A percentile compares a stretch with the other conserved stretches of the same genome.
These are phyloP conservation scores for Chloropsis hardwickii DNA, from an alignment of 2,113 vertebrate genomes.

Conservation along the genomic window DNA sequence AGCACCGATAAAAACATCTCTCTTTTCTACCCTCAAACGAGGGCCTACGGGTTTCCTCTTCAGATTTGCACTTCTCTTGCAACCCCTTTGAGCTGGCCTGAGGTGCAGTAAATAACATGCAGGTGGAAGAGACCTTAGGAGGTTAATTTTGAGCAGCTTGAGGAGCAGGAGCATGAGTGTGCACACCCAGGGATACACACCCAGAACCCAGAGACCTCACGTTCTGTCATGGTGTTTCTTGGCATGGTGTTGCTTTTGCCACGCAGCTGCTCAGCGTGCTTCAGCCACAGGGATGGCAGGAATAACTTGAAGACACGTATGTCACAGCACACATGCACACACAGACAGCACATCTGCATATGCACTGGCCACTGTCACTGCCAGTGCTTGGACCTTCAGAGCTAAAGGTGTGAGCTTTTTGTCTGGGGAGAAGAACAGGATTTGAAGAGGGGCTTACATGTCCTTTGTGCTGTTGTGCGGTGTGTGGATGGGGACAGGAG, in stretches of 20 bases:
- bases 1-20: neutral
- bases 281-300: neutral
- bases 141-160: neutral
- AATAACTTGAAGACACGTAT: accelerated
- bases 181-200: neutral
- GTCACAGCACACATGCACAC: neutral
- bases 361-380: neutral
- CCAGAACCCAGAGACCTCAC: neutral
- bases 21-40: neutral
- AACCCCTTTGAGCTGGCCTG: neutral
- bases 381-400: neutral
- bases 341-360: neutral
- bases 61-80: neutral
- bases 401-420: neutral
- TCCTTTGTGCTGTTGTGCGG: neutral
- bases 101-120: neutral
- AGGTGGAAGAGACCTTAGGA: neutral
- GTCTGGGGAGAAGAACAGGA: neutral
- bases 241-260: neutral
- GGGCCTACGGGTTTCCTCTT: neutral
- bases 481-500: neutral
- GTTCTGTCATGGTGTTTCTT: neutral
- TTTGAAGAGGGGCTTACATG: neutral
- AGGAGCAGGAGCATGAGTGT: neutral
- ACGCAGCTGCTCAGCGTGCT: accelerated